Conservation (phyloP, 2,888 invertebrate genomes). For the Noctua janthina region DNA sequence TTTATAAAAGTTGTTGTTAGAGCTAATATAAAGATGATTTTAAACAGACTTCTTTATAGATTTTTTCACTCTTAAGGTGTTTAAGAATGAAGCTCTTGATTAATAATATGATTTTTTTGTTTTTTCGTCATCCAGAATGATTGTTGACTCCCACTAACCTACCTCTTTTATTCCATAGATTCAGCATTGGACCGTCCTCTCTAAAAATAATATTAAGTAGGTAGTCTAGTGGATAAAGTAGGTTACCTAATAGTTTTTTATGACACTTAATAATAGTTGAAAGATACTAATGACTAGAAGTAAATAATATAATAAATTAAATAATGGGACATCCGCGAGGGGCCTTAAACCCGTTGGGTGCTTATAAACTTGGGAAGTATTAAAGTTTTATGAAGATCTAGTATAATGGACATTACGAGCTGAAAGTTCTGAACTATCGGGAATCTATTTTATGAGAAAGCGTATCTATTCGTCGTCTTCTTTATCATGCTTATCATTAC, state of each 20-base stretch:
- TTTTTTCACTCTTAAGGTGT: not conserved
- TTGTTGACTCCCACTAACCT: not conserved
- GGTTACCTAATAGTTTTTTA: not conserved
- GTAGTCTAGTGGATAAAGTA: not conserved
- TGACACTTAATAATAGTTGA: not conserved
- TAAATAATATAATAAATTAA: slow-evolving; percentile 35
- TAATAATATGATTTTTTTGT: too few species aligned
- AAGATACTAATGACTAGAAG: not conserved
- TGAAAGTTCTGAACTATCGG: slow-evolving; percentile 52
- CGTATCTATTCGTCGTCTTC: slow-evolving; percentile 18
- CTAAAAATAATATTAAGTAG: not conserved
- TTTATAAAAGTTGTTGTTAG: not conserved
- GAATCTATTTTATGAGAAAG: slow-evolving; percentile 46
- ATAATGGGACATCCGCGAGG: slow-evolving; percentile 16
- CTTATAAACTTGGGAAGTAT: slow-evolving; percentile 50
- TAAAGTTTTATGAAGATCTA: slow-evolving; percentile 62
- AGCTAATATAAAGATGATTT: not conserved
- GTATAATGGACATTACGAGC: slow-evolving; percentile 52
- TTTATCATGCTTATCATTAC: slow-evolving; percentile 42
- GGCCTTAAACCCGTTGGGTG: slow-evolving; percentile 35
- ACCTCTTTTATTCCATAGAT: not conserved
- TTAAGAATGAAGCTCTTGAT: not conserved
- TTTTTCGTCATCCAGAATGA: too few species aligned
- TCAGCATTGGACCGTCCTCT: not conserved
- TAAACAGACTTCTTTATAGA: not conserved